phyloP scores from a whole-genome alignment of 1,140 invertebrate species.

The Dendroctonus ponderosae region DNA sequence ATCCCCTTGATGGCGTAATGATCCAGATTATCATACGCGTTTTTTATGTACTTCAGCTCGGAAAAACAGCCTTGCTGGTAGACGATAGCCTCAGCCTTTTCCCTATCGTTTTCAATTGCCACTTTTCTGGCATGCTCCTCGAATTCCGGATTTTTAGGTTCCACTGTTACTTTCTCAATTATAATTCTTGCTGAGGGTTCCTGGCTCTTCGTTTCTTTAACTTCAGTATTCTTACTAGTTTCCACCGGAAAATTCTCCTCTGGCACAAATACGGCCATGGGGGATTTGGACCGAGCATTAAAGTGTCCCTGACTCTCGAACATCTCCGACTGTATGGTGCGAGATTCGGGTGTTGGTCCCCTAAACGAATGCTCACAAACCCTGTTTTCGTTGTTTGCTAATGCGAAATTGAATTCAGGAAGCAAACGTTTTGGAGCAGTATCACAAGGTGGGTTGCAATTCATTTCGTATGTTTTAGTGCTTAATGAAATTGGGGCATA shows the following conservation, averaged over 20 bases:
- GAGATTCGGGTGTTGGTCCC: slow-evolving; percentile 20
- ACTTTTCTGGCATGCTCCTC: slow-evolving; percentile 42
- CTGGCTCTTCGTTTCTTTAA: slow-evolving; percentile 10
- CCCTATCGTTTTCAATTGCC: slow-evolving; percentile 29
- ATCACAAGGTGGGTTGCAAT: slow-evolving; percentile 28
- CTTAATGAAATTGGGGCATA: slow-evolving; percentile 35
- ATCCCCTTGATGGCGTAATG: slow-evolving; percentile 28
- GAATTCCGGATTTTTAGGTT: slow-evolving; percentile 36
- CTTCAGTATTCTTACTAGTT: slow-evolving; percentile 12
- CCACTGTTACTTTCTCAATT: slow-evolving; percentile 31
- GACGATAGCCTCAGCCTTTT: slow-evolving; percentile 37
- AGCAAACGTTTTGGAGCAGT: slow-evolving; percentile 26
- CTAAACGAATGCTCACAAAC: slow-evolving; percentile 37
- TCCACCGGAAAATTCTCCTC: slow-evolving; percentile 24
- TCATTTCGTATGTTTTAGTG: slow-evolving; percentile 39
- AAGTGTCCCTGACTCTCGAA: slow-evolving; percentile 50
- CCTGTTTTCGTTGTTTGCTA: slow-evolving; percentile 34
- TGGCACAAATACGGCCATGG: slow-evolving; percentile 44
- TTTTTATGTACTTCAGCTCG: slow-evolving; percentile 44
- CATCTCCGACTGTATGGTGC: slow-evolving; percentile 45
- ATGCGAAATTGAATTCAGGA: slow-evolving; percentile 45
- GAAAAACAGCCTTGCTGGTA: slow-evolving; percentile 43
- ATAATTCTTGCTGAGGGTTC: slow-evolving; percentile 30
- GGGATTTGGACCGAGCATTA: slow-evolving; percentile 42
- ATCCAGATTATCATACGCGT: slow-evolving; percentile 37